Conservation (phyloP, 2,797 vertebrate genomes). For the Platyrinchus mystaceus region DNA sequence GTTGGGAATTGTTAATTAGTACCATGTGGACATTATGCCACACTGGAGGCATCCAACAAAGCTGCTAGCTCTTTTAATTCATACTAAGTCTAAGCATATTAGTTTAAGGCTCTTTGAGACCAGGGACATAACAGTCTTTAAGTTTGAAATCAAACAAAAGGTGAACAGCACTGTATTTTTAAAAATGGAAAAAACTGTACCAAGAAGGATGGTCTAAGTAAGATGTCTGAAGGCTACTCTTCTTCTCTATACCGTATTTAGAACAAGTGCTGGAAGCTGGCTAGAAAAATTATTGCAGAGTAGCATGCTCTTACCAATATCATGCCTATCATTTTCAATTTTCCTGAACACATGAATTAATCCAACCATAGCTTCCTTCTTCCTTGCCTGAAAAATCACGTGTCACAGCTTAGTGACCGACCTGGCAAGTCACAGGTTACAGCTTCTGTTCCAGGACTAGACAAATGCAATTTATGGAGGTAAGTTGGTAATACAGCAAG, state of each 20-base stretch:
- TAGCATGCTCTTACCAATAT: not conserved
- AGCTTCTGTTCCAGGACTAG: not conserved
- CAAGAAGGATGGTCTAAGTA: not conserved
- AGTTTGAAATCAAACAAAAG: not conserved
- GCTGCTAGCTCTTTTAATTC: not conserved
- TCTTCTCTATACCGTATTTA: not conserved
- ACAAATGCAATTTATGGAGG: not conserved
- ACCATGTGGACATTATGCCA: not conserved
- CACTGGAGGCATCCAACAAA: conserved; percentile 1
- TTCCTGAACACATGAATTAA: conserved; percentile 30
- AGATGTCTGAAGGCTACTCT: not conserved
- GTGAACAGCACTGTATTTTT: not conserved
- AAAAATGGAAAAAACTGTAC: not conserved
- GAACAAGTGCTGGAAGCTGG: not conserved
- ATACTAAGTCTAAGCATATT: not conserved
- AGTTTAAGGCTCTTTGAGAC: conserved; percentile 4
- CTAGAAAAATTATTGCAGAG: not conserved
- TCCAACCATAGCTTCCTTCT: not conserved
- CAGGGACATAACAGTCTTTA: not conserved
- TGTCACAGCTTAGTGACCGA: not conserved
- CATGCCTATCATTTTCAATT: not conserved
- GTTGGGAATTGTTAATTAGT: not conserved
- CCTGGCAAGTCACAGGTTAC: not conserved
- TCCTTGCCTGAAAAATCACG: not conserved
- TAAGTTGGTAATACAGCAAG: not conserved